A percentile compares a stretch with the other conserved stretches of the same genome.
phyloP scores from a whole-genome alignment of 2,888 invertebrate genomes.

The Fabriciana adippe region DNA sequence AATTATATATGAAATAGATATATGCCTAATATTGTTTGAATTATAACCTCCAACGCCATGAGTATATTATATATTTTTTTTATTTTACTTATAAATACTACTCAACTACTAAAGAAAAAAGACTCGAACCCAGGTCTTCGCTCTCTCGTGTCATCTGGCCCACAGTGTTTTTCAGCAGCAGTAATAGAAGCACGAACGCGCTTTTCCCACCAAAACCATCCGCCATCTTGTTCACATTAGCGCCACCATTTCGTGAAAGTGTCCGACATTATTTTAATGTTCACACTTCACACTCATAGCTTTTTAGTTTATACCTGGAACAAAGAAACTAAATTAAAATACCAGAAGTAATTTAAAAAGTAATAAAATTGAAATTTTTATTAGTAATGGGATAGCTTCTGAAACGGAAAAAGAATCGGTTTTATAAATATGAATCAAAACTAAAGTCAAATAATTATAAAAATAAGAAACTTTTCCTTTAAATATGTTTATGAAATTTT shows the following conservation, averaged over 20 bases:
- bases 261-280: conserved; percentile 32
- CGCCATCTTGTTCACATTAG: conserved; percentile 61
- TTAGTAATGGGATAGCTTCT: too few relatives aligned
- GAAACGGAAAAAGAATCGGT: too few relatives aligned
- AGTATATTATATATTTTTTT: too few relatives aligned
- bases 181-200: conserved; percentile 56
- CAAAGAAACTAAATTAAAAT: background rate
- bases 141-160: conserved; percentile 60
- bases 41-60: too few relatives aligned
- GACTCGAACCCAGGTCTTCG: conserved; percentile 66
- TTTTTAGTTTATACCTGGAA: conserved; percentile 48
- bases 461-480: too few relatives aligned
- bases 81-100: background rate
- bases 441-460: too few relatives aligned
- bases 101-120: conserved; percentile 16
- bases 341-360: too few relatives aligned
- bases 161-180: conserved; percentile 55
- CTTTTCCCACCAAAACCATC: conserved; percentile 57
- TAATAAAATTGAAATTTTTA: too few relatives aligned
- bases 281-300: conserved; percentile 23
- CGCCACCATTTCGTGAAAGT: conserved; percentile 37
- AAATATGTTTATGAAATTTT: too few relatives aligned
- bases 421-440: too few relatives aligned
- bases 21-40: too few relatives aligned
- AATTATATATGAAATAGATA: too few relatives aligned